Conservation (phyloP, 2,113 vertebrate genomes). For the Chamaea fasciata region DNA sequence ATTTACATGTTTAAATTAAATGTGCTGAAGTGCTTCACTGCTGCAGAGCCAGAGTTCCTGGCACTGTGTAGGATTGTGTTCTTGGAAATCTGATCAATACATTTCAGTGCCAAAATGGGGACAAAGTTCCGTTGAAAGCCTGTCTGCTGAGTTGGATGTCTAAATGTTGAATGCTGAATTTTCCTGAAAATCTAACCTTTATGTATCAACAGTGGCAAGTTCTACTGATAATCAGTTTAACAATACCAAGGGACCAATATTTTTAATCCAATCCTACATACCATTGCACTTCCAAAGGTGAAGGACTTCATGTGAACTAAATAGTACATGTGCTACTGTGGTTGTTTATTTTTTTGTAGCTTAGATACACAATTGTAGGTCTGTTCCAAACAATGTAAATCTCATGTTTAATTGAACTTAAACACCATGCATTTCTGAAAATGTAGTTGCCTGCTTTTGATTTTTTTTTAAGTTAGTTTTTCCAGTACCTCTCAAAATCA, state of each 20-base stretch:
- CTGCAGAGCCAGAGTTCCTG: not conserved
- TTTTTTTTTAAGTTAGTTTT: not conserved
- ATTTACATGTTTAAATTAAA: not conserved
- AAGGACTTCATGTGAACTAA: not conserved
- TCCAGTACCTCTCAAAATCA: not conserved
- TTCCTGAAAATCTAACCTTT: not conserved
- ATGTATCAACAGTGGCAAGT: not conserved
- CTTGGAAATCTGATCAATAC: not conserved
- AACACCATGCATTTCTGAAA: not conserved
- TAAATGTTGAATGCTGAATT: not conserved
- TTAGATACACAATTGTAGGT: not conserved
- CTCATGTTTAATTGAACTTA: not conserved
- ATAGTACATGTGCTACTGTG: not conserved
- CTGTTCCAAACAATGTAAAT: not conserved
- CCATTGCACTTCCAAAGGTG: not conserved
- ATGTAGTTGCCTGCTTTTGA: not conserved
- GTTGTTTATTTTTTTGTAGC: not conserved
- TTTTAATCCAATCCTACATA: not conserved
- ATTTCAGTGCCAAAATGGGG: not conserved
- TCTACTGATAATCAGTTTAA: not conserved
- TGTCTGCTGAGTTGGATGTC: not conserved
- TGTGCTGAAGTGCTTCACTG: not conserved
- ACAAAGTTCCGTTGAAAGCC: not conserved
- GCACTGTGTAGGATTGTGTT: not conserved
- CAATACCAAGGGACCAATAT: not conserved